These are phyloP conservation scores for Salvator merianae DNA, from an alignment of 2,113 vertebrate species.

Conservation along the genomic window DNA sequence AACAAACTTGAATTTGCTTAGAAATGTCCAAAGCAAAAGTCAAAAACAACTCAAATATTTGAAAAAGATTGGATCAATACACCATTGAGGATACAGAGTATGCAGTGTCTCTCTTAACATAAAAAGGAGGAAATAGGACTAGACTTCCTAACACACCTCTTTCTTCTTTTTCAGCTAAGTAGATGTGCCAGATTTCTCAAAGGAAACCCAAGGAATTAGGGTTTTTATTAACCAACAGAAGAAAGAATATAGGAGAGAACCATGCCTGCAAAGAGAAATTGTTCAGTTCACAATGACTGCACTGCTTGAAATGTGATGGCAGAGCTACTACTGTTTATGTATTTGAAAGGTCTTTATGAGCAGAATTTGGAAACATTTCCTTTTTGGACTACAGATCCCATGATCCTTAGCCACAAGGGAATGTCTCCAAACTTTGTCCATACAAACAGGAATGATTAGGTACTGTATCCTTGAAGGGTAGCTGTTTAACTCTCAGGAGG, in stretches of 20 bases:
- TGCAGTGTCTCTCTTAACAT: not conserved
- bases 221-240: not conserved
- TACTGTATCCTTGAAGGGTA: no score
- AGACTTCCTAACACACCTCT: not conserved
- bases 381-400: no score
- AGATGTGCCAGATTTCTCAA: not conserved
- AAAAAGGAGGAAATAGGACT: not conserved
- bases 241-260: not conserved
- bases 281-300: no score
- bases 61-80: not conserved
- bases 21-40: constrained; percentile 30
- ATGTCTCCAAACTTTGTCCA: no score
- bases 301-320: not conserved
- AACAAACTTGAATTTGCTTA: constrained; percentile 29
- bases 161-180: rapidly evolving
- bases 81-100: constrained; percentile 13
- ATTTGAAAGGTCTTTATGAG: no score
- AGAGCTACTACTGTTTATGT: not conserved
- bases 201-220: not conserved
- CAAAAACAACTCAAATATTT: constrained; percentile 18
- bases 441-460: no score
- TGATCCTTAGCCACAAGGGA: no score
- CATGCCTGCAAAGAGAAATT: not conserved
- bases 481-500: no score
- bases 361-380: no score